phyloP scores from a whole-genome alignment of 2,888 invertebrate genomes.

The Drosophila koepferae region DNA sequence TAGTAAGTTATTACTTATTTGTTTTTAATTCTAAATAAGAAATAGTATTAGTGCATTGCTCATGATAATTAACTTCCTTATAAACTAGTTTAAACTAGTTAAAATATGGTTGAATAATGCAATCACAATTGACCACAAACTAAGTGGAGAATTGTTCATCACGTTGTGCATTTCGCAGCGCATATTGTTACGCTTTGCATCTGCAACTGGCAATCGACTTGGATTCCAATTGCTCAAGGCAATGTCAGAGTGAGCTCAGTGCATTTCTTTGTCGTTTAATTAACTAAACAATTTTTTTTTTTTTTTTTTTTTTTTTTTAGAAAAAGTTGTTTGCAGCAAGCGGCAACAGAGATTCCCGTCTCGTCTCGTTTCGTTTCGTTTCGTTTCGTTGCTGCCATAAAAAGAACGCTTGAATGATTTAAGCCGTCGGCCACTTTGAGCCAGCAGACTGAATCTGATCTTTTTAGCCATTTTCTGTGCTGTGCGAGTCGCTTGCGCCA shows the following conservation, averaged over 20 bases:
- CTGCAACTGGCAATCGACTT: conserved; percentile 51
- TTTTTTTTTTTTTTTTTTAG: conserved; percentile 47
- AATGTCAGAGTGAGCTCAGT: conserved; percentile 34
- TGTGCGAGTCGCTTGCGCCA: conserved; percentile 3
- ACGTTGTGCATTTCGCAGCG: not conserved
- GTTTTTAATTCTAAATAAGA: too few relatives aligned
- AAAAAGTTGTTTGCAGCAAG: conserved; percentile 57
- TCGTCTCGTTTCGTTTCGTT: not conserved
- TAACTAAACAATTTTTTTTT: conserved; percentile 79
- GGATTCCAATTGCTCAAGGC: conserved; percentile 30
- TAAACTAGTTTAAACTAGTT: too few relatives aligned
- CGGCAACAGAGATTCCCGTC: not conserved
- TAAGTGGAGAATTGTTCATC: conserved; percentile 8
- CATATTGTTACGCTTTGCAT: not conserved
- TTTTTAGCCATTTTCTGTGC: conserved; percentile 50
- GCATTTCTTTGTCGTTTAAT: conserved; percentile 79
- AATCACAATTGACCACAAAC: conserved; percentile 6
- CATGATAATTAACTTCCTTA: too few relatives aligned
- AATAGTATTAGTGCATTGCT: too few relatives aligned
- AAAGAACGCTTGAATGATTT: conserved; percentile 66
- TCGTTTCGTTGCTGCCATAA: conserved; percentile 40
- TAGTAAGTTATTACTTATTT: too few relatives aligned
- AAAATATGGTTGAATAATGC: not conserved
- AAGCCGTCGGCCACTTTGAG: conserved; percentile 64
- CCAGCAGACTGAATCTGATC: conserved; percentile 47